Evolutionary conservation across 2,113 vertebrate species (phyloP), one percentile per base, ranked within the genome.

Genomic region (Struthio camelus): DNA sequence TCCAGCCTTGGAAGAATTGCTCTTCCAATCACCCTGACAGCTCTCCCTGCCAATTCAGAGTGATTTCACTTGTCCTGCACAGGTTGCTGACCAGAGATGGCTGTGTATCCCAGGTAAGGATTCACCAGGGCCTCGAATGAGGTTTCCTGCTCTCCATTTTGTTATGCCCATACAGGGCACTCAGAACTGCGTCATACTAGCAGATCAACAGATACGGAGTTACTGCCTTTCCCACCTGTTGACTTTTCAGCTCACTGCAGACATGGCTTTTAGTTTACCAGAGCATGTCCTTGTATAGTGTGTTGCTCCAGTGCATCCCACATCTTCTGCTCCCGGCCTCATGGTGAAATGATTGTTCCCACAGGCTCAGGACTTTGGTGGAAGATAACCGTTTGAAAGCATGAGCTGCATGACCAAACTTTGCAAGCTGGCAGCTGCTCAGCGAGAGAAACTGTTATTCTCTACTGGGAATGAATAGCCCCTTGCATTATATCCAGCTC

Each of bases 71-170:
- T 51, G 54, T 16, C 75, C 62, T 46, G 46, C 32, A 6, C n/a
- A 70, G 54, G 15, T 6, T 15, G 44, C 54, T 79, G 44, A 71
- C 50, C 61, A 70, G 54, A 75, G 61, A 28, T 56, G 54, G 28
- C 54, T 32, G 28, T 56, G 54, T 56, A 56, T 56, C 54, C 54
- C 38, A 50, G 50, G 11, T 9, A 14, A 85, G 30, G 46, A 36
- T 24, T 72, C 42, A 22, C 12, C 34, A 54, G 34, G 12, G 40
- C 81, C 87, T 72, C 77, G 42, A 2, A 23, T 0, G 20, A 66
- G 42, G 40, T 36, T 71, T 93, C 36, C 11, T 20, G 50, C 2
- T 14, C 11, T 1, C 27, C 7, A 4, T 0, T 3, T 1, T 10
- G 28, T 30, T 56, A 17, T 5, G 16, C 32, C 28, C 28, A 15